Conservation (phyloP, 2,797 vertebrate species). For the Steatocranus sp. region DNA sequence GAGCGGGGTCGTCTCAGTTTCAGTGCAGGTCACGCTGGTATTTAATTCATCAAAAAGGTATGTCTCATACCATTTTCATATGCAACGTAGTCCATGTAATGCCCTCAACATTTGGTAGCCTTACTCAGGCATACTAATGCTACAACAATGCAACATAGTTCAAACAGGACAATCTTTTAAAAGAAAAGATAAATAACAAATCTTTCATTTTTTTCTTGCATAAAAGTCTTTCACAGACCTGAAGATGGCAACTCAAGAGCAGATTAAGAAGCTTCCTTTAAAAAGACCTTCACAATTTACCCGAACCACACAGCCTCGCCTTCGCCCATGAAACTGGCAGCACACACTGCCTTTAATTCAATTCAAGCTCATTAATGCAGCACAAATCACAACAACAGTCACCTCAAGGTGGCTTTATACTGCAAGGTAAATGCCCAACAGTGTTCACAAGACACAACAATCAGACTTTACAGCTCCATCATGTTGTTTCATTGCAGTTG, state of each 20-base stretch:
- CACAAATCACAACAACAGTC: background rate
- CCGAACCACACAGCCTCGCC: background rate
- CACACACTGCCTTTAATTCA: background rate
- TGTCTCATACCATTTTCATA: background rate
- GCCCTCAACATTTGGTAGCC: background rate
- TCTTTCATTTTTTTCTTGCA: fast-evolving
- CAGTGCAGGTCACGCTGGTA: background rate
- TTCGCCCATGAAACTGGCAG: background rate
- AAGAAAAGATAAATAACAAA: background rate
- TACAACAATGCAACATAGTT: background rate
- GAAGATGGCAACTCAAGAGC: background rate
- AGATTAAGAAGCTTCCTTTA: background rate
- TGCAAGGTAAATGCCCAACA: background rate
- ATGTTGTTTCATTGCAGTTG: background rate
- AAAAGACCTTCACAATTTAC: background rate
- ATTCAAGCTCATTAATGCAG: background rate
- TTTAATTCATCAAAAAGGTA: fast-evolving
- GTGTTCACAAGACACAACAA: background rate
- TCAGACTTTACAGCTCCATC: background rate
- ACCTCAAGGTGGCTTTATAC: background rate
- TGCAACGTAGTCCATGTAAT: background rate
- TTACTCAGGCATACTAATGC: background rate
- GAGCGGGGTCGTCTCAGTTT: fast-evolving
- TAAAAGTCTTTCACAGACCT: fast-evolving
- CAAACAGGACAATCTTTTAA: background rate